A percentile compares a stretch with the other conserved stretches of the same genome.
Evolutionary conservation across 2,888 invertebrate genomes (phyloP).

Genomic region (Camptogramma bilineatum): DNA sequence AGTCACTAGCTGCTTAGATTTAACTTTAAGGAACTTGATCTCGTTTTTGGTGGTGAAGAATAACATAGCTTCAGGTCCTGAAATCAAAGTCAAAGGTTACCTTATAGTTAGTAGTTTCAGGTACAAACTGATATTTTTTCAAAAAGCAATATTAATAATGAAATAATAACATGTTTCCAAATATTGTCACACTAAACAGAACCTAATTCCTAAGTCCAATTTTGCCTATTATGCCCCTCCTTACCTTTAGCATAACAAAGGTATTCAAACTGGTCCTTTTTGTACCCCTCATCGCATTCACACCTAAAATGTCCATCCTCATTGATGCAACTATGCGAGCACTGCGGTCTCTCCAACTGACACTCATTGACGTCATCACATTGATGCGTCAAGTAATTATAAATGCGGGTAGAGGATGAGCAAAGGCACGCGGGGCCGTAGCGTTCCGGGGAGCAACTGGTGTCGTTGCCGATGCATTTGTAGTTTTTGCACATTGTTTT

Average conservation of each 20-base stretch:
- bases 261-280: conserved; percentile 51
- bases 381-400: conserved; percentile 59
- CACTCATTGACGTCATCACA: conserved; percentile 89
- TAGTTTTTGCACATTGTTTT: conserved; percentile 64
- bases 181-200: no score
- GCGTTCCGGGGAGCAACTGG: conserved; percentile 60
- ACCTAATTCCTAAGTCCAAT: no score
- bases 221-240: no score
- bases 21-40: conserved; percentile 87
- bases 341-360: conserved; percentile 84
- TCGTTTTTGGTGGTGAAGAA: conserved; percentile 88
- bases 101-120: no score
- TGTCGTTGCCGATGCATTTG: conserved; percentile 55
- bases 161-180: no score
- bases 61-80: conserved; percentile 88
- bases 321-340: conserved; percentile 89
- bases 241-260: conserved; percentile 68
- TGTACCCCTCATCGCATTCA: conserved; percentile 83
- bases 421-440: conserved; percentile 85
- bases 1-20: conserved; percentile 75
- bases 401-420: conserved; percentile 59
- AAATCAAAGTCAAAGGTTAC: conserved; percentile 5
- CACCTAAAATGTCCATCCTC: conserved; percentile 86
- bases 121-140: no score
- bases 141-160: no score